Evolutionary conservation across 2,797 vertebrate genomes (phyloP).

Genomic region (Amblyopsis hoosieri): DNA sequence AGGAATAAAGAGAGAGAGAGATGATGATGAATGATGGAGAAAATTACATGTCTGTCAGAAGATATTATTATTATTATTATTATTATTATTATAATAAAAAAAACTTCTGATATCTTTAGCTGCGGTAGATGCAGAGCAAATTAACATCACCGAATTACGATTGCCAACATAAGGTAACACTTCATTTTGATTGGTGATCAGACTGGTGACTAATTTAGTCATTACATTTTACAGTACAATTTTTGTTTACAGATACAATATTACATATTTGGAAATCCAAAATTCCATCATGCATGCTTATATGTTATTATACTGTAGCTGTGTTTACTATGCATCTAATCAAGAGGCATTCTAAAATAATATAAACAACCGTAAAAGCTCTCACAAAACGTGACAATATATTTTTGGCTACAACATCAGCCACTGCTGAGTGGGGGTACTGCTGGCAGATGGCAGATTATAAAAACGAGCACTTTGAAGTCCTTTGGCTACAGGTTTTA

Average conservation of each 20-base stretch:
- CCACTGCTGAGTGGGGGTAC: neutral
- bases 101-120: no score
- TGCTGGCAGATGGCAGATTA: conserved; percentile 65
- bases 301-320: neutral
- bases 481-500: conserved; percentile 62
- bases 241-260: neutral
- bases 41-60: no score
- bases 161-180: neutral
- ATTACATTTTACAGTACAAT: neutral
- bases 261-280: neutral
- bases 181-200: no score
- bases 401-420: no score
- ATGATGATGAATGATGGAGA: no score
- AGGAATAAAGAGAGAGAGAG: no score
- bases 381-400: no score
- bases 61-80: no score
- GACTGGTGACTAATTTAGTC: no score
- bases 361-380: neutral
- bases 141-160: neutral
- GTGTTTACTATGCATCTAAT: neutral
- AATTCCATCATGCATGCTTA: neutral
- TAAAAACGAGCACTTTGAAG: conserved; percentile 51
- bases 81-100: no score
- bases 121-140: no score
- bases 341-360: neutral